These are phyloP conservation scores for Vesta saturnalis DNA, from an alignment of 2,888 invertebrate species.

Conservation along the genomic window DNA sequence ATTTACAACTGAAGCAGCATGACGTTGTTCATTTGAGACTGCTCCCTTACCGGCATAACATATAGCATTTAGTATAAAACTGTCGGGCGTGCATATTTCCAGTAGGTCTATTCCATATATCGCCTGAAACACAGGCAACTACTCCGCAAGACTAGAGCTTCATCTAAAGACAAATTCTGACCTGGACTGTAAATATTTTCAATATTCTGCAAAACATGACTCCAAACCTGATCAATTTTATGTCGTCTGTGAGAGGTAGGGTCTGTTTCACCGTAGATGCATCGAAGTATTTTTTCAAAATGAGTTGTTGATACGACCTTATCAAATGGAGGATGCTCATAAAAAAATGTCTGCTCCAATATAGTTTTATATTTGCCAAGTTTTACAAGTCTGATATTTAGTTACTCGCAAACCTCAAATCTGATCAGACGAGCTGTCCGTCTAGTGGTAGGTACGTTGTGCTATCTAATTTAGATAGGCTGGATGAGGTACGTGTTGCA, in stretches of 20 bases:
- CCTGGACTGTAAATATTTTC: neutral
- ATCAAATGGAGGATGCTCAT: neutral
- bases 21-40: neutral
- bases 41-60: neutral
- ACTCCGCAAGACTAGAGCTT: no score
- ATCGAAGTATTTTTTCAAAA: neutral
- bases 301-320: neutral
- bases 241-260: neutral
- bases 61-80: neutral
- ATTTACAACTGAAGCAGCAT: neutral
- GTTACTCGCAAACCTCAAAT: no score
- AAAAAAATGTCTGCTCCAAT: neutral
- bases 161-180: no score
- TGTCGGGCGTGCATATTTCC: neutral
- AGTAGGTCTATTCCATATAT: neutral
- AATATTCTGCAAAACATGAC: neutral
- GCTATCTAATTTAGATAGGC: no score
- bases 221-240: neutral
- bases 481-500: no score
- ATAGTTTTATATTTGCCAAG: neutral
- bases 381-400: no score
- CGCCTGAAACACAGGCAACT: neutral
- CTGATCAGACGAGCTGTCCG: no score
- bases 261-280: neutral
- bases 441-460: no score